A percentile compares a stretch with the other conserved stretches of the same genome.
phyloP scores from a whole-genome alignment of 37 sponge, comb jelly and placozoan genomes.

The Chondrosia reniformis region DNA sequence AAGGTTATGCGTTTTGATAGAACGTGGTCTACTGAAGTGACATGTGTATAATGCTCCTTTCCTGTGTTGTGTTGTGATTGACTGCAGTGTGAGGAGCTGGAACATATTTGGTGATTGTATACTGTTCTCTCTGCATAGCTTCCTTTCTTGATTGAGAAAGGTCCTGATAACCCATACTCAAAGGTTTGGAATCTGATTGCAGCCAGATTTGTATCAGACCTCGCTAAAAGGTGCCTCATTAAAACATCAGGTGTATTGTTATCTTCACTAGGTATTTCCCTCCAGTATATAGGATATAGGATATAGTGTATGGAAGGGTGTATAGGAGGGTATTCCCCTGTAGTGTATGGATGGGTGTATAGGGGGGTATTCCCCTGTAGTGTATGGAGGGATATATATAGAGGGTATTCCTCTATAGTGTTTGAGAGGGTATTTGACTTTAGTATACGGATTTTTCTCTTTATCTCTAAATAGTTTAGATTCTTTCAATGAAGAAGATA shows the following conservation, averaged over 20 bases:
- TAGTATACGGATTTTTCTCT: too few relatives aligned
- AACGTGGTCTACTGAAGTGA: too few relatives aligned
- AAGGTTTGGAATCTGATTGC: background rate
- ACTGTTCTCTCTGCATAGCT: background rate
- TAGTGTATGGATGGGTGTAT: background rate
- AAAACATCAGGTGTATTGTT: too few relatives aligned
- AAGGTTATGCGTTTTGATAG: too few relatives aligned
- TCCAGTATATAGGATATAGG: too few relatives aligned
- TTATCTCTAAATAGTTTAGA: background rate
- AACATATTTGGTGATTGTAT: background rate
- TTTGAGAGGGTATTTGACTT: background rate
- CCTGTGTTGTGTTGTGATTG: too few relatives aligned
- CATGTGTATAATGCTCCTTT: too few relatives aligned
- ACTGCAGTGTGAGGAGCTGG: too few relatives aligned
- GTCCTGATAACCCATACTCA: constrained; percentile 2
- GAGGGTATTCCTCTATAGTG: background rate
- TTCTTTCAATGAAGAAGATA: background rate
- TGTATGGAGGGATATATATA: background rate
- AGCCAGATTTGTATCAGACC: background rate
- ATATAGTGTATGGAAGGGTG: background rate
- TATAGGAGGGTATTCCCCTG: background rate
- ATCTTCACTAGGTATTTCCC: too few relatives aligned
- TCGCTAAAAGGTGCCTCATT: background rate
- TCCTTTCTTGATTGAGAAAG: background rate
- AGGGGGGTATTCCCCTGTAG: background rate